Evolutionary conservation across 2,888 invertebrate species (phyloP).

Genomic region (Pinctada fucata): DNA sequence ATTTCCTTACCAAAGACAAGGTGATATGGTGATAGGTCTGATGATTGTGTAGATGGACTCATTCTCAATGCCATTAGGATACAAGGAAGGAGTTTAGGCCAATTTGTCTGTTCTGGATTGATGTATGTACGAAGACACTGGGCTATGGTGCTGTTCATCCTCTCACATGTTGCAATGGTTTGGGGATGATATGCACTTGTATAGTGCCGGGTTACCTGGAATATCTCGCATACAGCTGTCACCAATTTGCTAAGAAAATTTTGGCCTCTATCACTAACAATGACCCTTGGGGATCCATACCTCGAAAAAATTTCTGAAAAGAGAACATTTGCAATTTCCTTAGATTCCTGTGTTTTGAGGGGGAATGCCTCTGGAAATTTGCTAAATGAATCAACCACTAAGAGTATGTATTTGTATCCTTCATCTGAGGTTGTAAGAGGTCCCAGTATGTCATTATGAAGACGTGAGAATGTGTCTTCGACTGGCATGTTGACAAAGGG

Average conservation of each 20-base stretch:
- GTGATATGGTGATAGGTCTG: too few relatives aligned
- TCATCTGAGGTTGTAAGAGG: slow-evolving; percentile 38
- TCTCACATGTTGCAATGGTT: slow-evolving; percentile 48
- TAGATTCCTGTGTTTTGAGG: slow-evolving; percentile 37
- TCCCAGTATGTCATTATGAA: slow-evolving; percentile 47
- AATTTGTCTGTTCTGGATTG: too few relatives aligned
- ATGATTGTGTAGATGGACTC: too few relatives aligned
- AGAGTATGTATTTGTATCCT: too few relatives aligned
- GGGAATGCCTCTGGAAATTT: slow-evolving; percentile 38
- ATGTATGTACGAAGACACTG: too few relatives aligned
- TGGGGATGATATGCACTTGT: slow-evolving; percentile 50
- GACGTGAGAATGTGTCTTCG: too few relatives aligned
- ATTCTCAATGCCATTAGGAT: too few relatives aligned
- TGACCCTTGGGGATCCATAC: slow-evolving; percentile 41
- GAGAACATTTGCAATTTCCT: slow-evolving; percentile 33
- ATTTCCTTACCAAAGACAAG: too few relatives aligned
- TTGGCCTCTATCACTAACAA: slow-evolving; percentile 46
- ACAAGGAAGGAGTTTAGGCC: too few relatives aligned
- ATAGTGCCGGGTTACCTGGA: slow-evolving; percentile 41
- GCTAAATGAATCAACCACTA: slow-evolving; percentile 32
- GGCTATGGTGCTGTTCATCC: slow-evolving; percentile 29
- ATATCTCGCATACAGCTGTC: slow-evolving; percentile 48
- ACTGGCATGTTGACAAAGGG: slow-evolving; percentile 41
- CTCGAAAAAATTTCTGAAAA: slow-evolving; percentile 45
- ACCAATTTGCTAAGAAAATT: slow-evolving; percentile 47